Percentiles rank a stretch among this genome's conserved stretches.
These are phyloP conservation scores for Rattus norvegicus DNA, from an alignment of 2,113 vertebrate species.

Conservation along the genomic window GRCr8 NC_086019.1:176420001-176420500, in stretches of 20 bases:
- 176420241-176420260: background rate
- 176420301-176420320: conserved; percentile 6
- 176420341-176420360: background rate
- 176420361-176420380: conserved; percentile 5
- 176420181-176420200: background rate
- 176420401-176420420: background rate
- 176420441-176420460: background rate
- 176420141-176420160: background rate
- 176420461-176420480: conserved; percentile 5
- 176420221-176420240: background rate
- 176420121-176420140: background rate
- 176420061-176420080: conserved; percentile 14
- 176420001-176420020: background rate
- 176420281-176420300: conserved; percentile 8
- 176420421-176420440: conserved; percentile 21
- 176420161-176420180: background rate
- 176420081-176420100: background rate
- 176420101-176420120: background rate
- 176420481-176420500: background rate
- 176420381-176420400: background rate
- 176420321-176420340: conserved; percentile 46
- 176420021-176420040: too few species aligned
- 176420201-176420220: background rate
- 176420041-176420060: background rate
- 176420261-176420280: conserved; percentile 10